Conservation (phyloP, 2,888 invertebrate species). For the Mythimna lalbum region DNA sequence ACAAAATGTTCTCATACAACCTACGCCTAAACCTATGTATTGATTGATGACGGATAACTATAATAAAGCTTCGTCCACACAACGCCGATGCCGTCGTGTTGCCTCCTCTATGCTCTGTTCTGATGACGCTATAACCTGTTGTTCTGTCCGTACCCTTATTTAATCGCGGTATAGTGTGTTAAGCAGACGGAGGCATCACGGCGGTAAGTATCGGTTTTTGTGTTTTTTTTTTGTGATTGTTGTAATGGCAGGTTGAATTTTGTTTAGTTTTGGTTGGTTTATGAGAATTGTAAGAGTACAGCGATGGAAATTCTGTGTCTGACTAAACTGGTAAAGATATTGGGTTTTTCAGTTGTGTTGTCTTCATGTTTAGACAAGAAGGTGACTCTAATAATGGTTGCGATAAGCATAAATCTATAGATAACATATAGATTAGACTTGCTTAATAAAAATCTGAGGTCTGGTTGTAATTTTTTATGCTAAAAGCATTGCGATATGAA, state of each 20-base stretch:
- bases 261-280: slow-evolving; percentile 13
- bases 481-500: too few relatives aligned
- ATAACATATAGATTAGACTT: too few relatives aligned
- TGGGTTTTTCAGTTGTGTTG: too few relatives aligned
- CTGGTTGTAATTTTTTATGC: too few relatives aligned
- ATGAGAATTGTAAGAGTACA: too few relatives aligned
- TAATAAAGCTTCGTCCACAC: slow-evolving; percentile 77
- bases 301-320: too few relatives aligned
- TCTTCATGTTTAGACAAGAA: too few relatives aligned
- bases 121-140: slow-evolving; percentile 83
- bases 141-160: slow-evolving; percentile 53
- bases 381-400: too few relatives aligned
- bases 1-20: slow-evolving; percentile 73
- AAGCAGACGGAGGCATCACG: slow-evolving; percentile 86
- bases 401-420: too few relatives aligned
- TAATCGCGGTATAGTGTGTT: slow-evolving; percentile 66
- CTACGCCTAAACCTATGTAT: slow-evolving; percentile 70
- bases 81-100: slow-evolving; percentile 85
- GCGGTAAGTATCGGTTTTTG: slow-evolving; percentile 79
- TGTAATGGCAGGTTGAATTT: slow-evolving; percentile 19
- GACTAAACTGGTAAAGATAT: too few relatives aligned
- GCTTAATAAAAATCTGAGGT: too few relatives aligned
- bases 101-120: slow-evolving; percentile 90
- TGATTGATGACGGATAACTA: slow-evolving; percentile 90
- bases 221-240: slow-evolving; percentile 34